Evolutionary conservation across 2,113 vertebrate species (phyloP).

Genomic region (Anser cygnoides): DNA sequence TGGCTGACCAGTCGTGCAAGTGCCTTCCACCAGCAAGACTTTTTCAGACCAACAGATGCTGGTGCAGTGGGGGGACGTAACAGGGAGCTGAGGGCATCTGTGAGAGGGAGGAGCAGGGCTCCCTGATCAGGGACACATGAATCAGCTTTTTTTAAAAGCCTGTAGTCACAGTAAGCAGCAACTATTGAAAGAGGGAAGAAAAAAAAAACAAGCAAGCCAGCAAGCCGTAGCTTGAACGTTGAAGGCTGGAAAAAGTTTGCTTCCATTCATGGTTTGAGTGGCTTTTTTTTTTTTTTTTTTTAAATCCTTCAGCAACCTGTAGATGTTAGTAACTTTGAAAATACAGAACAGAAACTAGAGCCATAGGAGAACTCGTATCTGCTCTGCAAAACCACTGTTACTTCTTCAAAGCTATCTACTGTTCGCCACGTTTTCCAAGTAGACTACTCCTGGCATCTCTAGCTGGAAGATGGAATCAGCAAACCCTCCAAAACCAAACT

Average conservation of each 20-base stretch:
- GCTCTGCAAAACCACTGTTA: neutral
- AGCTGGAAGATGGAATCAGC: neutral
- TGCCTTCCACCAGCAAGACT: neutral
- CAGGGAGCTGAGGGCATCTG: neutral
- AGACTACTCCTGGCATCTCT: neutral
- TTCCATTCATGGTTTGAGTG: neutral
- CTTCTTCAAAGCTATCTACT: neutral
- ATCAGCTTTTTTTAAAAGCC: neutral
- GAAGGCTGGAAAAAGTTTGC: neutral
- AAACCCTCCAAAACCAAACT: neutral
- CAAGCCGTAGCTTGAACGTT: no score
- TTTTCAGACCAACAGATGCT: neutral
- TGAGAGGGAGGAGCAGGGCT: accelerated
- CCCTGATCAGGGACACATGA: neutral
- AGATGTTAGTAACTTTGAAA: neutral
- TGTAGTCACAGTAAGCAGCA: neutral
- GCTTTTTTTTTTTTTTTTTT: neutral
- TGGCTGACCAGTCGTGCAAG: neutral
- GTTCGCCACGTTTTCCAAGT: neutral
- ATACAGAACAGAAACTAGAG: neutral
- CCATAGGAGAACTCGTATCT: neutral
- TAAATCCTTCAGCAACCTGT: no score
- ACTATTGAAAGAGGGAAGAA: neutral
- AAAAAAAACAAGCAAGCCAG: neutral
- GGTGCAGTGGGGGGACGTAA: neutral